Base-by-base conservation (phyloP, 2,888 invertebrate species). In the Eumacrocentrus americanus region DNA sequence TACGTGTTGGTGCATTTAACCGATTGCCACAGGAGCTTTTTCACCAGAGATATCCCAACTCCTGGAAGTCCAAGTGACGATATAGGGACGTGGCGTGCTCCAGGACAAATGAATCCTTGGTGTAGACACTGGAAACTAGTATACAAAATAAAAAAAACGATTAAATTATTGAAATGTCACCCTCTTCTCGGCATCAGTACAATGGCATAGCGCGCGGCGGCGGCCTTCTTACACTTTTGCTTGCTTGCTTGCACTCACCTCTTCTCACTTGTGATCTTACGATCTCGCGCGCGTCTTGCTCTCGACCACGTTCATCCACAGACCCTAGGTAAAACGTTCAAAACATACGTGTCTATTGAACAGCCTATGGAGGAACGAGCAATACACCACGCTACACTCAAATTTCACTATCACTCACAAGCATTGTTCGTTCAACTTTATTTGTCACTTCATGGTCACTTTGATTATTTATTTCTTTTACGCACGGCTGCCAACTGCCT, bases 401-500 rank as follows among this genome's bases (percentile, higher is more conserved):
- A 63, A 60, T 67, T 20, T 57, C 34, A 56, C 50, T 55, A 57
- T 59, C 48, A 62, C 74, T 72, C 70, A 70, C 69, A 68, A 75
- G 75, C 76, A 77, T 78, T 77, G 77, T 77, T 75, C 73, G 70
- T 60, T 70, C 70, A 76, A 76, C 75, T 79, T 78, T 79, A 79
- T 79, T 79, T 79, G 78, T 79, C 79, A 79, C 79, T 79, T 79
- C 77, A 78, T 79, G 79, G 78, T 79, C 78, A 76, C 77, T 77
- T 77, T 78, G 78, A 78, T 78, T 79, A 79, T 79, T 79, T 79
- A 79, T 79, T 79, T 79, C 79, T 79, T 79, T 79, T 79, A 75
- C 73, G 71, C 76, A 77, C 72, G 73, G 73, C 70, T 78, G 72
- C 78, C 78, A 78, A 78, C 78, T 71, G 74, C 70, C 67, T 67